Evolutionary conservation across 2,888 invertebrate genomes (phyloP).

Genomic region (Monopis laevigella): DNA sequence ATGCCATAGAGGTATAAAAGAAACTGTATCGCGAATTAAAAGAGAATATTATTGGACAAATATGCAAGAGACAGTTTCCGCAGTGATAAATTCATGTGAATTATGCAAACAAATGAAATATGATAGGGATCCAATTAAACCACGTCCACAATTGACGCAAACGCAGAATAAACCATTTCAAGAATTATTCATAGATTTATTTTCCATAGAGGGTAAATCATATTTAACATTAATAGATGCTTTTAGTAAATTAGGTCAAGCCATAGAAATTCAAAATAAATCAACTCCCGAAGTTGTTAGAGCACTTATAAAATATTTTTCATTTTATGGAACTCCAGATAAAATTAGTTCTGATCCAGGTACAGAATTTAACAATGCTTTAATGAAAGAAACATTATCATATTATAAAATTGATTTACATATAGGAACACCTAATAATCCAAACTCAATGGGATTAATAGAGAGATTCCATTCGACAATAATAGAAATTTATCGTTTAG

Average conservation of each 20-base stretch:
- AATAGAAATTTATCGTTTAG: slow-evolving; percentile 23
- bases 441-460: slow-evolving; percentile 21
- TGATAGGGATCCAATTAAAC: slow-evolving; percentile 21
- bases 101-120: slow-evolving; percentile 20
- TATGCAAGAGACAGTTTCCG: slow-evolving; percentile 17
- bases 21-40: slow-evolving; percentile 14
- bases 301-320: slow-evolving; percentile 24
- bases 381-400: slow-evolving; percentile 18
- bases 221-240: slow-evolving; percentile 22
- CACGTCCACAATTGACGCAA: slow-evolving; percentile 21
- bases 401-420: slow-evolving; percentile 23
- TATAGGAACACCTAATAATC: slow-evolving; percentile 22
- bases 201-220: slow-evolving; percentile 8
- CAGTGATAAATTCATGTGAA: slow-evolving; percentile 22
- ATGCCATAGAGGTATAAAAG: slow-evolving; percentile 20
- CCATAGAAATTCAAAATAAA: slow-evolving; percentile 19
- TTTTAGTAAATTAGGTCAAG: slow-evolving; percentile 25
- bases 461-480: slow-evolving; percentile 24
- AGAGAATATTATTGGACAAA: slow-evolving; percentile 16
- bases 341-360: slow-evolving; percentile 23
- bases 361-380: slow-evolving; percentile 25
- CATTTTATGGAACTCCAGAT: slow-evolving; percentile 20
- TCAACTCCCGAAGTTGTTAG: slow-evolving; percentile 22
- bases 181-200: slow-evolving; percentile 20
- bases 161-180: slow-evolving; percentile 22